Evolutionary conservation across 2,888 invertebrate genomes (phyloP), one percentile per base, ranked within the genome.

Genomic region (Tiliacea aurago): DNA sequence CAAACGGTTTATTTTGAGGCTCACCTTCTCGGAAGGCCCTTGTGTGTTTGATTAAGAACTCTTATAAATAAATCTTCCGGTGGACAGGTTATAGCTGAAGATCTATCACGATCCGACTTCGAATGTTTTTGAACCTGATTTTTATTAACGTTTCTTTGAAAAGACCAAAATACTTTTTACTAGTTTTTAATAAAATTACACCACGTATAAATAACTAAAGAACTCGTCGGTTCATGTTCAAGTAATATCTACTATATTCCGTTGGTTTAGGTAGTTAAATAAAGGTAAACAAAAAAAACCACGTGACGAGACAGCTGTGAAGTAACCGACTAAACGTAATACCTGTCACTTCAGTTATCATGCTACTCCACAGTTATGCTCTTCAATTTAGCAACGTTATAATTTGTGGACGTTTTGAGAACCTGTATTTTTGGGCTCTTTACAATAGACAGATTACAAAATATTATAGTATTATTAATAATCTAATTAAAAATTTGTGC

Each of bases 11-110:
- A 93, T 92, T 91, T 92, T 89, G 81, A 88, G 90, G 88, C 81
- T 80, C 86, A 87, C 87, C 89, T 94, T 94, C 94, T 93, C 51
- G 87, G 93, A 95, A 94, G 86, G 87, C 91, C 88, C 89, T 90
- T 89, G 90, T 90, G 83, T 91, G 88, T 93, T 93, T 94, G 92
- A 94, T 94, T 92, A 93, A 92, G 92, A 92, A 93, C 92, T 90
- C 90, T 92, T 91, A 90, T 90, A 93, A 92, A 93, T 92, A 92
- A 92, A 91, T 90, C 90, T 88, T 85, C 74, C 72, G 76, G 70
- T 73, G 49, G 88, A 89, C 88, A 89, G 81, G 87, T 87, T 85
- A 85, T 86, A 85, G 86, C 85, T 83, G 62, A 73, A 78, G 79
- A 85, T 85, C 80, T 80, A 78, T 81, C 82, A 71, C 59, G 65